Evolutionary conservation across 2,888 invertebrate genomes (phyloP).

Genomic region (Tanypteryx hageni): DNA sequence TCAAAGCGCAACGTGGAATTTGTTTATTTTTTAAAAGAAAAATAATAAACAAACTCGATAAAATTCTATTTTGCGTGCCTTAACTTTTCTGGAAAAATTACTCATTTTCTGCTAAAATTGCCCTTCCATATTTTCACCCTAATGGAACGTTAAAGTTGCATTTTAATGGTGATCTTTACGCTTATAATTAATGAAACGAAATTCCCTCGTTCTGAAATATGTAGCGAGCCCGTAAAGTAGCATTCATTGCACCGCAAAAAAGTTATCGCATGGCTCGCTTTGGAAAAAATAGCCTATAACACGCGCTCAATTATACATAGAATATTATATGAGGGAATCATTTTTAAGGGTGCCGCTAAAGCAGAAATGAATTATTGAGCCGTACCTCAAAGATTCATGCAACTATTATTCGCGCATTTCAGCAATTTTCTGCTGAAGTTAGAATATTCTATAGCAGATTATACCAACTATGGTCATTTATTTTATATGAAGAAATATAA

Average conservation of each 20-base stretch:
- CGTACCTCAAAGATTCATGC: conserved; percentile 13
- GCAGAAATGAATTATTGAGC: conserved; percentile 21
- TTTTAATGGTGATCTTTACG: no score
- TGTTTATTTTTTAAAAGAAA: no score
- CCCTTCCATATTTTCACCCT: no score
- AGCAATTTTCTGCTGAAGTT: background rate
- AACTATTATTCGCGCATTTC: background rate
- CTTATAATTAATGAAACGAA: no score
- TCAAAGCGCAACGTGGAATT: no score
- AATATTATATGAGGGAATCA: conserved; percentile 21
- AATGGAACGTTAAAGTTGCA: no score
- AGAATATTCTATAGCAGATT: background rate
- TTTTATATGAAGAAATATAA: background rate
- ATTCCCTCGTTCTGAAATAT: background rate
- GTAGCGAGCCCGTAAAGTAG: background rate
- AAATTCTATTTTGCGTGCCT: no score
- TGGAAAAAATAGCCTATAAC: background rate
- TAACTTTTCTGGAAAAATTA: no score
- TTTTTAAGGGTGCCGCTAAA: conserved; percentile 12
- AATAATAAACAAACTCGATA: no score
- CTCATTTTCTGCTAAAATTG: no score
- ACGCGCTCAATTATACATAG: background rate
- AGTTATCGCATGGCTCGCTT: background rate
- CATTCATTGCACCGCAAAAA: conserved; percentile 14
- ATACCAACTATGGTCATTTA: background rate